Percentiles rank a stretch among this genome's conserved stretches.
phyloP scores from a whole-genome alignment of 2,888 invertebrate species.

The Troilus luridus region DNA sequence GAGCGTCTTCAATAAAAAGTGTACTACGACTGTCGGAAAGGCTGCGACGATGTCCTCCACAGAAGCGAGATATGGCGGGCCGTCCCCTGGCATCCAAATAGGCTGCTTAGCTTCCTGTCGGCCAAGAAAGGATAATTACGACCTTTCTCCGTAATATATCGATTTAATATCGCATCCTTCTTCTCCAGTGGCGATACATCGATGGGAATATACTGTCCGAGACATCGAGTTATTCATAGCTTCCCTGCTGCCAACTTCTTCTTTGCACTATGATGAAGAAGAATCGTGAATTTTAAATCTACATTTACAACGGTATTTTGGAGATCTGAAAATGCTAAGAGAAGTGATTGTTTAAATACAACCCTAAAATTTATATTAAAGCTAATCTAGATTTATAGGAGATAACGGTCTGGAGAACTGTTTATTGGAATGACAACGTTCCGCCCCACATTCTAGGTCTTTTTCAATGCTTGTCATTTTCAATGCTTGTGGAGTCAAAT shows the following conservation, averaged over 20 bases:
- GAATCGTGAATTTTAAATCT: background rate
- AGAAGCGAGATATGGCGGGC: background rate
- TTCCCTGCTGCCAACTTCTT: background rate
- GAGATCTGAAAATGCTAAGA: background rate
- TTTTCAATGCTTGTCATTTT: too few relatives aligned
- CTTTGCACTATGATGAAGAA: background rate
- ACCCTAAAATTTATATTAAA: too few relatives aligned
- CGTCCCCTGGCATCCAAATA: constrained; percentile 10
- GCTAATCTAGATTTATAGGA: too few relatives aligned
- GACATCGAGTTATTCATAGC: background rate
- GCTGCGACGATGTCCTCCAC: background rate
- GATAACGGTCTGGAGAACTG: too few relatives aligned
- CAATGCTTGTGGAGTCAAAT: too few relatives aligned
- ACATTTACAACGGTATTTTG: background rate
- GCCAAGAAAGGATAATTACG: constrained; percentile 46
- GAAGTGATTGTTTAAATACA: too few relatives aligned
- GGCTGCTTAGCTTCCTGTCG: constrained; percentile 13
- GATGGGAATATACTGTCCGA: background rate
- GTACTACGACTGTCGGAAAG: constrained; percentile 35
- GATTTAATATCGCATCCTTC: constrained; percentile 48
- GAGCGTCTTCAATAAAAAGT: constrained; percentile 11
- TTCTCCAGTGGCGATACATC: background rate
- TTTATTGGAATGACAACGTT: too few relatives aligned
- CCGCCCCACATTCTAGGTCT: too few relatives aligned
- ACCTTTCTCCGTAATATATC: constrained; percentile 17